Percentiles rank a stretch among this genome's conserved stretches.
Evolutionary conservation across 2,113 vertebrate genomes (phyloP).

Genomic region (Laterallus jamaicensis): DNA sequence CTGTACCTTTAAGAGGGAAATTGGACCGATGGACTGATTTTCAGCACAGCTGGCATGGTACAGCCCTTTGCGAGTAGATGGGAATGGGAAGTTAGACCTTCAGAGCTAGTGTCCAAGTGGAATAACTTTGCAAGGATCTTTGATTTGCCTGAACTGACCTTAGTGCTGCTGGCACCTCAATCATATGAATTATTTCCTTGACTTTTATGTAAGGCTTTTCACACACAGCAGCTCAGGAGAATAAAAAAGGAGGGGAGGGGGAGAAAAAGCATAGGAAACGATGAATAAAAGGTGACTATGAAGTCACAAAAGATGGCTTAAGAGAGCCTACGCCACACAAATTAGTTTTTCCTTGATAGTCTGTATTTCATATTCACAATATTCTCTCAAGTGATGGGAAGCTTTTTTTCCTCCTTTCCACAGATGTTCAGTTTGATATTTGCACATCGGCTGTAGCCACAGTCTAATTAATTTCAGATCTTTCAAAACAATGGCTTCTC

Average conservation of each 20-base stretch:
- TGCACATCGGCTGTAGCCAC: constrained; percentile 18
- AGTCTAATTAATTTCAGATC: constrained; percentile 62
- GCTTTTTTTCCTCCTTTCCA: background rate
- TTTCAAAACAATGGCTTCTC: constrained; percentile 56
- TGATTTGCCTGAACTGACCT: background rate
- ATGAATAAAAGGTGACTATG: background rate
- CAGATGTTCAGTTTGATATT: constrained; percentile 59
- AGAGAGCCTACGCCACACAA: background rate
- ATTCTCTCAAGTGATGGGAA: constrained; percentile 31
- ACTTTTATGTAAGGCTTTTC: background rate
- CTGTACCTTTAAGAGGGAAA: background rate
- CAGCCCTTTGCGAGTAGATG: background rate
- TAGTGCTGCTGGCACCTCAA: background rate
- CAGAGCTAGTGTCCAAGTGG: background rate
- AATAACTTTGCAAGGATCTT: background rate
- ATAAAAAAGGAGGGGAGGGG: no score
- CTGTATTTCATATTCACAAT: constrained; percentile 1
- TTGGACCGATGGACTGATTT: background rate
- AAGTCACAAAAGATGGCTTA: background rate
- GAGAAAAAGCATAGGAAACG: background rate
- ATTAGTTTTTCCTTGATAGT: constrained; percentile 1
- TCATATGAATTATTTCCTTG: background rate
- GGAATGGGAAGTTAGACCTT: background rate
- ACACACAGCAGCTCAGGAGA: background rate
- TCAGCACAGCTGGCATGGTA: background rate